A percentile compares a stretch with the other conserved stretches of the same genome.
Evolutionary conservation across 2,888 invertebrate genomes (phyloP).

Genomic region (Pammene fasciana): DNA sequence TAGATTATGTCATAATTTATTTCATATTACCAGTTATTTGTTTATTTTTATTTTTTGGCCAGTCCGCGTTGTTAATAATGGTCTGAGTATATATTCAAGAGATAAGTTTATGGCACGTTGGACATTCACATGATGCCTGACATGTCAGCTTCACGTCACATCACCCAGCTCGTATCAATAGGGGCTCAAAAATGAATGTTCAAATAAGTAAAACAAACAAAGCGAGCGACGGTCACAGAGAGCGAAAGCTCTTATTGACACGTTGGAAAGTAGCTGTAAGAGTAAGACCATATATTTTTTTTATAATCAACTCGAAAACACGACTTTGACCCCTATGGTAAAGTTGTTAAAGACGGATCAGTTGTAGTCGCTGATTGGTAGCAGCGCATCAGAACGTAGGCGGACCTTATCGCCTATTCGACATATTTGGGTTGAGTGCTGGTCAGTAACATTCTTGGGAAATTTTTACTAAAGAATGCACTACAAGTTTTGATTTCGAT

Average conservation of each 20-base stretch:
- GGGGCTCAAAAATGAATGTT: slow-evolving; percentile 64
- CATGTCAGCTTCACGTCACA: slow-evolving; percentile 51
- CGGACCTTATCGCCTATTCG: slow-evolving; percentile 67
- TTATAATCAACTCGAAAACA: slow-evolving; percentile 37
- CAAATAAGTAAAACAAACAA: slow-evolving; percentile 75
- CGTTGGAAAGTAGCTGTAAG: slow-evolving; percentile 73
- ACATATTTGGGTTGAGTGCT: slow-evolving; percentile 74
- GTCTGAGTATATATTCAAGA: not conserved
- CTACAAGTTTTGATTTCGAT: slow-evolving; percentile 6
- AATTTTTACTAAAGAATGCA: slow-evolving; percentile 47
- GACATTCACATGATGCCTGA: slow-evolving; percentile 49
- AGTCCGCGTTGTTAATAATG: too few species aligned
- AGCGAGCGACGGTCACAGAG: slow-evolving; percentile 72
- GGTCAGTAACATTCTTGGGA: slow-evolving; percentile 55
- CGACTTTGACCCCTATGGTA: slow-evolving; percentile 53
- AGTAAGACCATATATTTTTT: slow-evolving; percentile 48
- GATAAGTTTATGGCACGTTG: not conserved
- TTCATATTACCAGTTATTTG: too few species aligned
- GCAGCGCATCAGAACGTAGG: slow-evolving; percentile 57
- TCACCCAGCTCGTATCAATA: slow-evolving; percentile 50
- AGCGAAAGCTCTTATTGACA: slow-evolving; percentile 82
- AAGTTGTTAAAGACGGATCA: slow-evolving; percentile 46
- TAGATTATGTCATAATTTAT: too few species aligned
- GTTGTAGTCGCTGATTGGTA: slow-evolving; percentile 41
- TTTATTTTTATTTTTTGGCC: too few species aligned